A percentile compares a stretch with the other conserved stretches of the same genome.
phyloP scores from a whole-genome alignment of 2,113 vertebrate species.

The Eurystomus gularis region DNA sequence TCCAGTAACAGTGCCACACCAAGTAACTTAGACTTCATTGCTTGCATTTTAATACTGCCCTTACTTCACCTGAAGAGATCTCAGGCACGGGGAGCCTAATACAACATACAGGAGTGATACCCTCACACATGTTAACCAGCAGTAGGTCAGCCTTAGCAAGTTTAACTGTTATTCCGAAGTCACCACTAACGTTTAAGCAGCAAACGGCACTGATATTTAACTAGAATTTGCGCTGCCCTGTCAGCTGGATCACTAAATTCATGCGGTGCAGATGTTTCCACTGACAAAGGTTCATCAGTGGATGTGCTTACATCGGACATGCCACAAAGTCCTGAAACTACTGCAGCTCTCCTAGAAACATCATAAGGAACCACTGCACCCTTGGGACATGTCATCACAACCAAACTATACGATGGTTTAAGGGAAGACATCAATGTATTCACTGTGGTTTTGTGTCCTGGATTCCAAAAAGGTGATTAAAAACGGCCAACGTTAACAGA shows the following conservation, averaged over 20 bases:
- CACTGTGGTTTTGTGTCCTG: no score
- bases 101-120: not conserved
- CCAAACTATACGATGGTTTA: accelerated
- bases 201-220: not conserved
- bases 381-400: not conserved
- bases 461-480: not conserved
- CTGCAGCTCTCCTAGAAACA: not conserved
- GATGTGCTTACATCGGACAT: not conserved
- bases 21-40: not conserved
- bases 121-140: no score
- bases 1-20: not conserved
- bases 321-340: not conserved
- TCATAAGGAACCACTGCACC: not conserved
- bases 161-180: not conserved
- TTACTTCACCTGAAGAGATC: not conserved
- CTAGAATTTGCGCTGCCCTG: not conserved
- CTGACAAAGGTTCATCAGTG: not conserved
- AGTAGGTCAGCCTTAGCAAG: not conserved
- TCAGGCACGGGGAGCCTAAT: not conserved
- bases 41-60: not conserved
- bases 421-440: not conserved
- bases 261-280: not conserved
- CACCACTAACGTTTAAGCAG: not conserved
- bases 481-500: not conserved
- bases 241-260: not conserved